Percentiles rank a stretch among this genome's conserved stretches.
phyloP scores from a whole-genome alignment of 2,113 vertebrate species.

The Ornithorhynchus anatinus region DNA sequence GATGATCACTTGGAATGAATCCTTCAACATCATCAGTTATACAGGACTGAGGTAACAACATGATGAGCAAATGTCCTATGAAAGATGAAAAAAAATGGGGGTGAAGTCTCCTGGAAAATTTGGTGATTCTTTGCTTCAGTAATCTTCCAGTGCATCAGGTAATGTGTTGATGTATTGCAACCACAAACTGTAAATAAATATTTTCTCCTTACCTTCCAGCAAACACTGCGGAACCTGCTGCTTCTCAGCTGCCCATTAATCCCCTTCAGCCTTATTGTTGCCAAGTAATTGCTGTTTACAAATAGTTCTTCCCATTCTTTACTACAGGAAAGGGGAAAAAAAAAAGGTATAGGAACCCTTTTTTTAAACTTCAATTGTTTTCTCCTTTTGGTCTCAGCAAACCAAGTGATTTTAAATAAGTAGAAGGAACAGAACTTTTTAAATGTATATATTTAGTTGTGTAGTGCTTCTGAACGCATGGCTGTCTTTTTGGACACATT shows the following conservation, averaged over 20 bases:
- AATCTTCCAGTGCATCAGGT: slow-evolving; percentile 73
- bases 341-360: slow-evolving; percentile 57
- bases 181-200: slow-evolving; percentile 85
- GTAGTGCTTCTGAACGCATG: slow-evolving; percentile 74
- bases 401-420: slow-evolving; percentile 57
- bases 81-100: slow-evolving; percentile 64
- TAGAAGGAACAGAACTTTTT: slow-evolving; percentile 68
- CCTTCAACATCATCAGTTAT: slow-evolving; percentile 19
- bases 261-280: slow-evolving; percentile 92
- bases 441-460: slow-evolving; percentile 73
- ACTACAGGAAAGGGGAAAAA: slow-evolving; percentile 76
- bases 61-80: slow-evolving; percentile 67
- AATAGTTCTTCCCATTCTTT: slow-evolving; percentile 99
- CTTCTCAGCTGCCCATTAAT: slow-evolving; percentile 97
- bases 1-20: slow-evolving; percentile 15
- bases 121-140: slow-evolving; percentile 66
- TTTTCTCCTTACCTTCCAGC: slow-evolving; percentile 91
- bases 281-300: slow-evolving; percentile 99
- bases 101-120: slow-evolving; percentile 69
- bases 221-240: slow-evolving; percentile 89
- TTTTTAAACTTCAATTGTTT: slow-evolving; percentile 62
- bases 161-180: slow-evolving; percentile 76
- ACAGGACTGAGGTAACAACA: slow-evolving; percentile 42
- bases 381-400: slow-evolving; percentile 56
- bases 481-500: slow-evolving; percentile 82